These are phyloP conservation scores for Leptopilina boulardi DNA, from an alignment of 1,140 invertebrate genomes.

Conservation along the genomic window DNA sequence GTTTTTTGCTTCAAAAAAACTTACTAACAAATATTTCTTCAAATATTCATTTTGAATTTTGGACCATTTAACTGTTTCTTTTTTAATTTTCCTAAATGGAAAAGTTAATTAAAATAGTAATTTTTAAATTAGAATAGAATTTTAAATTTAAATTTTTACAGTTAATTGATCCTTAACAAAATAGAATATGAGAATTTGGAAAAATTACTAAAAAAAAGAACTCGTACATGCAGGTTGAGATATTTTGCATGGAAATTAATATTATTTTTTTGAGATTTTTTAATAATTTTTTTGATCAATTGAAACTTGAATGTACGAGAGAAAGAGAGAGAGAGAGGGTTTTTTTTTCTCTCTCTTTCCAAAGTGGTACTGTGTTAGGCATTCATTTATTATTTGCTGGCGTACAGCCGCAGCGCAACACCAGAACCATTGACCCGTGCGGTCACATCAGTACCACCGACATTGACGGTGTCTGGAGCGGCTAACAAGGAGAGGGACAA, in stretches of 20 bases:
- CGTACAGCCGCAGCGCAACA: slow-evolving; percentile 69
- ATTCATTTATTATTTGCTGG: slow-evolving; percentile 74
- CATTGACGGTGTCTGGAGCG: slow-evolving; percentile 48
- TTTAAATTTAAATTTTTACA: too few relatives aligned
- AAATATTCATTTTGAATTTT: background rate
- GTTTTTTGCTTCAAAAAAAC: background rate
- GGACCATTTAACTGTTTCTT: too few relatives aligned
- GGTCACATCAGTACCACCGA: slow-evolving; percentile 54
- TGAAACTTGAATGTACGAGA: slow-evolving; percentile 4
- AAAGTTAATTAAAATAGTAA: too few relatives aligned
- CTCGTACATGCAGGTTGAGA: slow-evolving; percentile 19
- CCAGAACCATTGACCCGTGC: slow-evolving; percentile 60
- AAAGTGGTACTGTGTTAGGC: slow-evolving; percentile 68
- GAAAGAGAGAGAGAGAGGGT: slow-evolving; percentile 1
- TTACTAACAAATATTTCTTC: slow-evolving; percentile 2
- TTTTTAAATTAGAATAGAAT: too few relatives aligned
- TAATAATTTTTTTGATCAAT: background rate
- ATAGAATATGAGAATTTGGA: too few relatives aligned
- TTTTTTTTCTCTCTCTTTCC: slow-evolving; percentile 24
- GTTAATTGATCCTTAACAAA: too few relatives aligned
- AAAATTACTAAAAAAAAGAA: background rate
- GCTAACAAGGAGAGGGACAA: slow-evolving; percentile 59
- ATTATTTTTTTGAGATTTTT: background rate
- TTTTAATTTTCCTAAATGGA: too few relatives aligned
- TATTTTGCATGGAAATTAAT: slow-evolving; percentile 13